Base-by-base conservation (phyloP, 1,140 invertebrate species). In the Apocrypta bakeri region DNA sequence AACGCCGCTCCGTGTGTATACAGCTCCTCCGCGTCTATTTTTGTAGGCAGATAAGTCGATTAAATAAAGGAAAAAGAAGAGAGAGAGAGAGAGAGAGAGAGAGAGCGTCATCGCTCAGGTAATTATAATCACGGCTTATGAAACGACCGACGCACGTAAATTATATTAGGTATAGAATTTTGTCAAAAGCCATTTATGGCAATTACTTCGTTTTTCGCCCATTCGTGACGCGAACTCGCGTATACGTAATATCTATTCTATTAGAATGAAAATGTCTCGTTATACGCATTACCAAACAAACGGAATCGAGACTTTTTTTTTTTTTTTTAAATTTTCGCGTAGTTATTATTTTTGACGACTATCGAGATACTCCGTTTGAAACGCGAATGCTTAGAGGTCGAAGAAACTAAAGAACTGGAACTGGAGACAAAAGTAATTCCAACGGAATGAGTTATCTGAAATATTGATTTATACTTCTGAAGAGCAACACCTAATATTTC, bases 41-140 rank as follows among this genome's bases (percentile, higher is more conserved):
- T 84, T 81, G 85, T 85, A 25, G 83, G 79, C 82, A 64, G 87
- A 87, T 87, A 87, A 87, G 83, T 74, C 80, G 82, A 84, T 87
- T 85, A 86, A 86, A 86, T 81, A 87, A 83, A 83, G 81, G 75
- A 83, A 68, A 42, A 42, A 48, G 48, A 1, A 25, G 7, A 25
- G 42, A 64, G 12, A n/a, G n/a, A n/a, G n/a, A n/a, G n/a, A n/a
- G n/a, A n/a, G n/a, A n/a, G n/a, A n/a, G 56, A 71, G 69, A 42
- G 24, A 12, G n/a, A 27, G 42, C n/a, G 27, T 24, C 56, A 61
- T 66, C 27, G 37, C 27, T 29, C 69, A 31, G 33, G 25, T 7
- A 74, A 74, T 73, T 81, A 29, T 29, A 81, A 73, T 73, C 79
- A 42, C 27, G 27, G 63, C 29, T 74, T 64, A 81, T 74, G 71